These are phyloP conservation scores for Amphiprion ocellaris DNA, from an alignment of 2,113 vertebrate species.

Conservation along the genomic window DNA sequence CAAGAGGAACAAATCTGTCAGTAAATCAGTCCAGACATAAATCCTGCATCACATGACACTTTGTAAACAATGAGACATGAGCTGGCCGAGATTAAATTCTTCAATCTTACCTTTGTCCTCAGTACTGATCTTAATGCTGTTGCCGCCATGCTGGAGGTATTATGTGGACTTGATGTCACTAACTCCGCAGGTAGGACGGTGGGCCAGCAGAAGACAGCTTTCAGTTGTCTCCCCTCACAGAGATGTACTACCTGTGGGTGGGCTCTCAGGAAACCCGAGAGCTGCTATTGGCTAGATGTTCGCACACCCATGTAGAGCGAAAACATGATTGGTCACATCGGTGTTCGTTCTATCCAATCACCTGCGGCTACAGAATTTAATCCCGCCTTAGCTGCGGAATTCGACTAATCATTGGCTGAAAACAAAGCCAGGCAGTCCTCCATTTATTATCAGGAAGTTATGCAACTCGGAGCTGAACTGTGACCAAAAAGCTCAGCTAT, in stretches of 20 bases:
- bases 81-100: background rate
- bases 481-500: background rate
- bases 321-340: constrained; percentile 18
- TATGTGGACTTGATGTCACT: background rate
- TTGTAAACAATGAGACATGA: constrained; percentile 45
- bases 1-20: background rate
- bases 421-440: background rate
- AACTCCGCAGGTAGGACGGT: constrained; percentile 5
- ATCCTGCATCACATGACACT: constrained; percentile 36
- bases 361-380: fast-evolving
- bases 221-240: background rate
- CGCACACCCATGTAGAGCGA: background rate
- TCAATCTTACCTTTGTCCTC: constrained; percentile 78
- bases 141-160: constrained; percentile 75
- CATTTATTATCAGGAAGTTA: background rate
- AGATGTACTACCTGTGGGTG: constrained; percentile 42
- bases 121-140: constrained; percentile 72
- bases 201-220: constrained; percentile 3
- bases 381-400: constrained; percentile 11
- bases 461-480: constrained; percentile 12
- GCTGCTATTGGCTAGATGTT: constrained; percentile 23
- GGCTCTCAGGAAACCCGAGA: background rate
- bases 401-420: constrained; percentile 36
- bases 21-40: background rate
- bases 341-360: constrained; percentile 10